Conservation (phyloP, 2,888 invertebrate species). For the Argyresthia goedartella region DNA sequence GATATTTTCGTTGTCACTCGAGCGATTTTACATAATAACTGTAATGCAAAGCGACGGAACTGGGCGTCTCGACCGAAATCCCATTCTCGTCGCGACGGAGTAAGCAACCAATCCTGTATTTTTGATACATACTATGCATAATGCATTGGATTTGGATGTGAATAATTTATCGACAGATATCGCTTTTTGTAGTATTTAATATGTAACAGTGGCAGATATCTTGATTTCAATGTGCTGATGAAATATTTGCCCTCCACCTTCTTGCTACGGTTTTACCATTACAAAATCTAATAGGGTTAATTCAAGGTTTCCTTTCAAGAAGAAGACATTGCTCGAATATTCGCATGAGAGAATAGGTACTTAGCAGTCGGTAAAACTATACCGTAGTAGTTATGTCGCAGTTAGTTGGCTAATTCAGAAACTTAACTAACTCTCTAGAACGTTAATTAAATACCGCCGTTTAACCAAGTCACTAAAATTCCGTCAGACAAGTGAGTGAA, state of each 20-base stretch:
- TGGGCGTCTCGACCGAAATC: slow-evolving; percentile 1
- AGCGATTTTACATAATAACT: slow-evolving; percentile 26
- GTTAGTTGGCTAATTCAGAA: too few relatives aligned
- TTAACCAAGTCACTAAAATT: too few relatives aligned
- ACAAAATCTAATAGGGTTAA: too few relatives aligned
- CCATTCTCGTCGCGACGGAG: slow-evolving; percentile 8
- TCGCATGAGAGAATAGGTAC: neutral
- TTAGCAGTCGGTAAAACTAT: neutral
- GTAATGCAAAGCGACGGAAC: slow-evolving; percentile 22
- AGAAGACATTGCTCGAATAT: too few relatives aligned
- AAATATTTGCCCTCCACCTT: neutral
- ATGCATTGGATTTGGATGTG: slow-evolving; percentile 11
- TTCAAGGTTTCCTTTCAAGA: too few relatives aligned
- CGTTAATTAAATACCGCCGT: too few relatives aligned
- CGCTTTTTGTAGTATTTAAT: neutral
- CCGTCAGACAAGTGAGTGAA: too few relatives aligned
- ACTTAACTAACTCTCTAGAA: too few relatives aligned
- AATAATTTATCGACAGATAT: slow-evolving; percentile 1
- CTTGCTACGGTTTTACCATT: too few relatives aligned
- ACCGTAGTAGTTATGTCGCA: too few relatives aligned
- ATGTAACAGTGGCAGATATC: neutral
- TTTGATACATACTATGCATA: slow-evolving; percentile 12
- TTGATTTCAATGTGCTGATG: neutral
- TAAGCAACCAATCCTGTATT: slow-evolving; percentile 5
- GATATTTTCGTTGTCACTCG: slow-evolving; percentile 18